Base-by-base conservation (phyloP, 2,888 invertebrate genomes). In the Drosophila picticornis region DNA sequence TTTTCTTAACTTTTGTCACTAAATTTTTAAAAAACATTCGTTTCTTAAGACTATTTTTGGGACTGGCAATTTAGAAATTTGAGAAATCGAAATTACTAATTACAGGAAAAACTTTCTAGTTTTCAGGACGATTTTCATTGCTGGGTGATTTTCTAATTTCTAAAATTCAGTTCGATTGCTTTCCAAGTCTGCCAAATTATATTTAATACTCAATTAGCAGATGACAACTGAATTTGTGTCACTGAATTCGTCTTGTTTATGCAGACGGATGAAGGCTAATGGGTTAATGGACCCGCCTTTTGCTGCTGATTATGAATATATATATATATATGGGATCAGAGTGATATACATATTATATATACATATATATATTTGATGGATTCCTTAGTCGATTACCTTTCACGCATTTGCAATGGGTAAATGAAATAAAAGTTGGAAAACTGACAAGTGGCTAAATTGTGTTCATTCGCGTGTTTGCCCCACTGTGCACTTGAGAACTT, bases 401-500 rank as follows among this genome's bases (percentile, higher is more conserved):
- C 36, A 6, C 10, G n/a, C 10, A n/a, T 22, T 22, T 22, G 13
- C 2, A 43, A 22, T 7, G 43, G 11, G 6, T 2, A 46, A 46
- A 4, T 25, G 4, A 46, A 25, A 25, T 25, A 4, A 9, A 9
- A 4, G 16, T 25, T 46, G 7, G n/a, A 43, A 43, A 22, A 43
- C 2, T 43, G n/a, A 11, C 11, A 22, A 22, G 11, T 11, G n/a
- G n/a, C n/a, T n/a, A n/a, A 40, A 40, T 25, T 46, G 16, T 22
- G 50, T 29, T 51, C 7, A 52, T 32, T 10, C 7, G 6, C 13
- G 7, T 27, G 29, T 32, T 63, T 25, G 61, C n/a, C 1, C 9
- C 48, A 60, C 29, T 50, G 70, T 66, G 59, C 58, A 43, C 40
- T 50, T 32, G 4, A 29, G 27, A 60, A 75, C 53, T 75, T 63